Conservation (phyloP, 1,140 invertebrate genomes). For the Camponotus floridanus region DNA sequence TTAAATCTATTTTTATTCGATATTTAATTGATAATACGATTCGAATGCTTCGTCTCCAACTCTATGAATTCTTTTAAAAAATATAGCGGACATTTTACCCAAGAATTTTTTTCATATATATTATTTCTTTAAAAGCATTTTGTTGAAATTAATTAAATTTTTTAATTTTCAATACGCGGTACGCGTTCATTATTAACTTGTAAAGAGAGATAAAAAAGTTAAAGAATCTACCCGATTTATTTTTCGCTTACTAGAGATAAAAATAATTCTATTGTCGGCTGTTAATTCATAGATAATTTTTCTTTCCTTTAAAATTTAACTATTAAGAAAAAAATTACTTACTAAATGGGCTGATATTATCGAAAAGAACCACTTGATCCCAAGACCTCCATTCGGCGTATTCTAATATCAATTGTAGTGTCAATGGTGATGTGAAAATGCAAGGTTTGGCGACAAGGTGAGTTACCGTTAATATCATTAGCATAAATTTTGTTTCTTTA, state of each 20-base stretch:
- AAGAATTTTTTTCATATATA: neutral
- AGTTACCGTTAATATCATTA: slow-evolving; percentile 21
- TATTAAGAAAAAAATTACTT: slow-evolving; percentile 31
- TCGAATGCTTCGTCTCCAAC: neutral
- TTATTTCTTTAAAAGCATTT: neutral
- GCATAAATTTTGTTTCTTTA: slow-evolving; percentile 24
- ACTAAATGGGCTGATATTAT: slow-evolving; percentile 70
- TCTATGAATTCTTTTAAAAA: neutral
- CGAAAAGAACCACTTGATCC: slow-evolving; percentile 85
- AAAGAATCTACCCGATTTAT: neutral
- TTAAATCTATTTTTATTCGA: slow-evolving; percentile 7
- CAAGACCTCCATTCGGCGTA: slow-evolving; percentile 85
- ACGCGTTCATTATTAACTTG: neutral
- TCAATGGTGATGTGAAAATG: slow-evolving; percentile 74
- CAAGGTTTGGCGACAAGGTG: slow-evolving; percentile 60
- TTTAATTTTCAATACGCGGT: no score
- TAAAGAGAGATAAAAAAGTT: neutral
- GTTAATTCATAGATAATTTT: neutral
- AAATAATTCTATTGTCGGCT: neutral
- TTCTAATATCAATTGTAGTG: slow-evolving; percentile 84
- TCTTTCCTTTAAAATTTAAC: neutral
- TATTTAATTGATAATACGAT: neutral
- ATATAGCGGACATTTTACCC: neutral
- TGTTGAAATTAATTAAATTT: neutral
- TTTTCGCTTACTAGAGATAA: neutral